phyloP scores from a whole-genome alignment of 2,797 vertebrate genomes.

The Mus minutoides region DNA sequence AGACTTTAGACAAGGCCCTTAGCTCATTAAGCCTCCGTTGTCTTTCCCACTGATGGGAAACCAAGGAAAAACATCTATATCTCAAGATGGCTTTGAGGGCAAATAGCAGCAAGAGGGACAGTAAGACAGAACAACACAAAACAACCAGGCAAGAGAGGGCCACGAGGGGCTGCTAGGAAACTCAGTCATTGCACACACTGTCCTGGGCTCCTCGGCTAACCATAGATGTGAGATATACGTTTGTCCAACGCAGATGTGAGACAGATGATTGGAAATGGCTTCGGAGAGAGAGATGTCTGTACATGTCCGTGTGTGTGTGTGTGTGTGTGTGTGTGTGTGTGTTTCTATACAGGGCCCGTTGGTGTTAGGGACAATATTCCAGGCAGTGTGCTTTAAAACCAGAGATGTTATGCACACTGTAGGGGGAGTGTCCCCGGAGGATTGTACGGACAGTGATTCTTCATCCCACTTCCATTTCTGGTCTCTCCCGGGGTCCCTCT shows the following conservation, averaged over 20 bases:
- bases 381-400: neutral
- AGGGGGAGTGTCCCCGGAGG: neutral
- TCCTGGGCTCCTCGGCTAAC: neutral
- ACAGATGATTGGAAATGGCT: neutral
- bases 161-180: fast-evolving
- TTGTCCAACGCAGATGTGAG: neutral
- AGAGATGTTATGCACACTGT: neutral
- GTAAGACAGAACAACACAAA: neutral
- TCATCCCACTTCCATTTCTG: neutral
- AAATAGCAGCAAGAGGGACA: neutral
- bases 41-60: neutral
- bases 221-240: neutral
- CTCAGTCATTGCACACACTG: neutral
- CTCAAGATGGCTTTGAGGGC: neutral
- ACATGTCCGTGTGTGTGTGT: neutral
- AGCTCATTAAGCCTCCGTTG: neutral
- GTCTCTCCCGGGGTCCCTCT: neutral
- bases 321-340: neutral
- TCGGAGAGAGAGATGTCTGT: neutral
- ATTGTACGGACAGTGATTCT: neutral
- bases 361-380: neutral
- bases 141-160: neutral
- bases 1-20: neutral
- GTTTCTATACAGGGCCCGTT: neutral
- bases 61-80: neutral